Evolutionary conservation across 2,797 vertebrate species (phyloP), one percentile per base, ranked within the genome.

Genomic region (Poeciliopsis infans): DNA sequence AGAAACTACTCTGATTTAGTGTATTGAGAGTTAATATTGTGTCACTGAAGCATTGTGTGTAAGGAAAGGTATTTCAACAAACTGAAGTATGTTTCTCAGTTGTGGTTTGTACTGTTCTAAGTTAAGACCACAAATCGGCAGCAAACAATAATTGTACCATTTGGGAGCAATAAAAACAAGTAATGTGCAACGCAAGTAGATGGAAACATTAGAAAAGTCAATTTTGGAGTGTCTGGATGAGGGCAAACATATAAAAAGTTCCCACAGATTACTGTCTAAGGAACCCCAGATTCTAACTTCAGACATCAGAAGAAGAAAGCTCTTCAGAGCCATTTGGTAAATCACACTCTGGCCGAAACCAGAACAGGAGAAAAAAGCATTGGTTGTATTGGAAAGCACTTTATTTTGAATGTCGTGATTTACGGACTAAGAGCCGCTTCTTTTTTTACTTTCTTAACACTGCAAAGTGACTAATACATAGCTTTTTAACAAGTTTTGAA

Each of bases 1-100:
- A 55, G 55, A 78, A 79, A 70, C 59, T 69, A 18, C 75, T 83
- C 59, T 31, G 18, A 75, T 87, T 74, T 6, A 53, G 69, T 43
- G n/a, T 20, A 69, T 59, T 2, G 15, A 69, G 8, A 59, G 61
- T 66, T 68, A 70, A 79, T 23, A 46, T 11, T 75, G 79, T 45
- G 43, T 13, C 45, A 55, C 66, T 16, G 36, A 43, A 69, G 71
- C 25, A 69, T 25, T 51, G 33, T 70, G 45, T 8, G 59, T n/a
- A 78, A 45, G 59, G 25, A 77, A 79, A 2, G 74, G 28, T 18
- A 10, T 71, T 81, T 74, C 2, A 80, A 77, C 2, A 76, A 59
- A 47, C 8, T 53, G 7, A 25, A 77, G 33, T 33, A 72, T 68
- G 45, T 28, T 77, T 74, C 53, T 49, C 28, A 57, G 61, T 57